phyloP scores from a whole-genome alignment of 2,113 vertebrate species.

The Grus americana region DNA sequence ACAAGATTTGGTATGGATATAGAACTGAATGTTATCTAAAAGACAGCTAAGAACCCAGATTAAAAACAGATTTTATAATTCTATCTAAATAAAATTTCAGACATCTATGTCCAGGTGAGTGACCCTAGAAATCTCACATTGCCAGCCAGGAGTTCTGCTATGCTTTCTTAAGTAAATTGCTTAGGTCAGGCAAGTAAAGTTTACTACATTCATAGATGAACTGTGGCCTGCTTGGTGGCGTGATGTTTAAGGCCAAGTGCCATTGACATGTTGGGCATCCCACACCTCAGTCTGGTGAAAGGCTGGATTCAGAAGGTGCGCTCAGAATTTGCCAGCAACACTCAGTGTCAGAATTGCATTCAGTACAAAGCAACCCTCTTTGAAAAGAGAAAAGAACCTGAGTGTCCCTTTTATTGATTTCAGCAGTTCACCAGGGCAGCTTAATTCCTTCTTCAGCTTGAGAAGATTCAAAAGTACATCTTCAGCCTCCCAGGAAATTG shows the following conservation, averaged over 20 bases:
- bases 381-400: not conserved
- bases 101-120: not conserved
- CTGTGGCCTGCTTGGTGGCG: not conserved
- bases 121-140: not conserved
- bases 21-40: not conserved
- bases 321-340: not conserved
- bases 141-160: not conserved
- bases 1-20: not conserved
- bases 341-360: not conserved
- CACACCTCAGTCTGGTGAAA: not conserved
- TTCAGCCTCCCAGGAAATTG: not conserved
- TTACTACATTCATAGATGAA: not conserved
- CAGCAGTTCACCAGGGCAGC: not conserved
- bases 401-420: not conserved
- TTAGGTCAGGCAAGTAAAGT: not conserved
- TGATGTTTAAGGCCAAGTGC: not conserved
- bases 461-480: not conserved
- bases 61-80: not conserved
- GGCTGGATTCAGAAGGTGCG: not conserved
- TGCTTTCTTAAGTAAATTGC: not conserved
- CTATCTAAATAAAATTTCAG: not conserved
- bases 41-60: not conserved
- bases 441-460: not conserved
- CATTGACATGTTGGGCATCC: not conserved
- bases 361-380: not conserved